Evolutionary conservation across 2,797 vertebrate species (phyloP).

Genomic region (Myripristis murdjan): DNA sequence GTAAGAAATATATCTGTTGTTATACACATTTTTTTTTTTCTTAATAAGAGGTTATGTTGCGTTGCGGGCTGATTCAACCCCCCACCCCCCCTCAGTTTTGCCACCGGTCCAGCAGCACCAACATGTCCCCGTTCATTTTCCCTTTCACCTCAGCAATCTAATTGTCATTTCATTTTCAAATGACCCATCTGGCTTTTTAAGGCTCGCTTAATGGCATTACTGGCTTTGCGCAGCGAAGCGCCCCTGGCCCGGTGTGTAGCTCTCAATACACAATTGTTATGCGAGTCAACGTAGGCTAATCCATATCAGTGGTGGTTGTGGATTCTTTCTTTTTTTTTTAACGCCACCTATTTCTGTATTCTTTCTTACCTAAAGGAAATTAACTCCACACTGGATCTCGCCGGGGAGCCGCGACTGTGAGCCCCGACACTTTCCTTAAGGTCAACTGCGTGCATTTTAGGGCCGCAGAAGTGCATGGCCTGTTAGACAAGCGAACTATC

Average conservation of each 20-base stretch:
- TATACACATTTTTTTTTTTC: too few species aligned
- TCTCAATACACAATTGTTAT: conserved; percentile 61
- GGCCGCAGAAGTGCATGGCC: conserved; percentile 62
- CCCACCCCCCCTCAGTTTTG: conserved; percentile 10
- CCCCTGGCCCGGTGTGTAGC: conserved; percentile 24
- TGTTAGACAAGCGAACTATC: conserved; percentile 59
- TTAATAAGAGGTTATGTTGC: conserved; percentile 11
- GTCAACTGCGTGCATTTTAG: conserved; percentile 70
- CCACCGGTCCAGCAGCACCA: conserved; percentile 30
- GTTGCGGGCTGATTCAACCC: conserved; percentile 17
- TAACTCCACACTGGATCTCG: conserved; percentile 71
- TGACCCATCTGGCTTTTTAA: conserved; percentile 40
- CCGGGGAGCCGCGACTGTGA: conserved; percentile 67
- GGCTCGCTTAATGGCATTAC: conserved; percentile 41
- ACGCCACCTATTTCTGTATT: conserved; percentile 52
- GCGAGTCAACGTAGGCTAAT: conserved; percentile 58
- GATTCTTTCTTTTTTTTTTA: conserved; percentile 62
- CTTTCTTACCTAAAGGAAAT: conserved; percentile 70
- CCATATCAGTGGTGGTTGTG: conserved; percentile 67
- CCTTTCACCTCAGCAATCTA: conserved; percentile 13
- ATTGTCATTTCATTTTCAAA: conserved; percentile 13
- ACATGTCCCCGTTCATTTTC: not conserved
- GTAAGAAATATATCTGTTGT: conserved; percentile 72
- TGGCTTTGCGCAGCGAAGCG: conserved; percentile 52
- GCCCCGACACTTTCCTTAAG: conserved; percentile 53